Percentiles rank a stretch among this genome's conserved stretches.
phyloP scores from a whole-genome alignment of 37 sponge, comb jelly and placozoan genomes.

The Chondrilla cf. caribensis region DNA sequence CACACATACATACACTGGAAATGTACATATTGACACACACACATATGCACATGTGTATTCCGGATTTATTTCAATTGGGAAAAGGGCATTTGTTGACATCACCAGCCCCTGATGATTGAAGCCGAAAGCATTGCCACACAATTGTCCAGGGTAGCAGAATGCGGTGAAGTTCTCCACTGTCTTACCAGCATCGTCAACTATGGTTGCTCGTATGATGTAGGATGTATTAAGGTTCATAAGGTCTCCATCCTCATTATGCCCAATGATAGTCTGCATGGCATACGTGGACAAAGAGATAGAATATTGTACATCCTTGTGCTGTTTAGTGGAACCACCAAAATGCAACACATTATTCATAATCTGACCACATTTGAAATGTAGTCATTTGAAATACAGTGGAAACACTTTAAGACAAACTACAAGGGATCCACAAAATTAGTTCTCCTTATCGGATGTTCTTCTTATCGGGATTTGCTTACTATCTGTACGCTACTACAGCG shows the following conservation, averaged over 20 bases:
- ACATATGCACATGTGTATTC: background rate
- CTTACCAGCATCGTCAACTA: background rate
- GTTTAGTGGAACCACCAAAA: too few species aligned
- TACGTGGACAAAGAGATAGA: background rate
- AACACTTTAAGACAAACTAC: too few species aligned
- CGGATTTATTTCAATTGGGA: constrained; percentile 28
- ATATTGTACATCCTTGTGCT: too few species aligned
- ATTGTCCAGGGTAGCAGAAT: constrained; percentile 36
- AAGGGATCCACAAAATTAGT: too few species aligned
- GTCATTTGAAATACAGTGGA: too few species aligned
- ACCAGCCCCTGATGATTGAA: constrained; percentile 31
- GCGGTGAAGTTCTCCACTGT: constrained; percentile 38
- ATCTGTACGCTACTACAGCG: too few species aligned
- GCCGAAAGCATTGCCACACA: constrained; percentile 55
- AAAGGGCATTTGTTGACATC: constrained; percentile 39
- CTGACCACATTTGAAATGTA: too few species aligned
- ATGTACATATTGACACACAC: too few species aligned
- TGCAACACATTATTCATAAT: too few species aligned
- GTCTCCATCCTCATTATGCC: constrained; percentile 49
- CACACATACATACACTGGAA: too few species aligned
- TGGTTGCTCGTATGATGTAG: constrained; percentile 26
- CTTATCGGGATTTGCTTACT: too few species aligned
- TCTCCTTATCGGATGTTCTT: too few species aligned
- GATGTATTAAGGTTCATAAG: background rate
- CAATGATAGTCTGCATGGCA: constrained; percentile 30